phyloP scores from a whole-genome alignment of 53 echinoderm and acorn worm genomes.

The Henricia sp. region DNA sequence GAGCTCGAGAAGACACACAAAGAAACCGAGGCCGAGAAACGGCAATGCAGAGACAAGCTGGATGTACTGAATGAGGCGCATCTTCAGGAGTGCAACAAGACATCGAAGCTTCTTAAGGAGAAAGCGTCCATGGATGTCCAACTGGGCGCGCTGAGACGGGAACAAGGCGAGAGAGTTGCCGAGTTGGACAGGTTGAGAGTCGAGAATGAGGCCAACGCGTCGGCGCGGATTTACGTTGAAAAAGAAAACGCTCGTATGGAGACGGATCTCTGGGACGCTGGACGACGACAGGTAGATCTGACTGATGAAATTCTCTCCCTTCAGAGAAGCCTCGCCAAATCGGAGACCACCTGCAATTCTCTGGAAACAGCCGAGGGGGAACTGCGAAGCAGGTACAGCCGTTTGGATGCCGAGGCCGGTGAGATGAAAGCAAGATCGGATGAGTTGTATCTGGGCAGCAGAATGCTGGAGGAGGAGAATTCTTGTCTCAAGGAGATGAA shows the following conservation, averaged over 20 bases:
- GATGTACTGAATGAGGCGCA: conserved; percentile 66
- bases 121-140: conserved; percentile 72
- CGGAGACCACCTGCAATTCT: conserved; percentile 60
- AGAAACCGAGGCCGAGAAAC: conserved; percentile 54
- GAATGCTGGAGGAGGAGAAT: conserved; percentile 49
- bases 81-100: conserved; percentile 68
- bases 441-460: conserved; percentile 56
- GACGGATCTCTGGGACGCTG: conserved; percentile 46
- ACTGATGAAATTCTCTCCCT: conserved; percentile 57
- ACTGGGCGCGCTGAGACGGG: conserved; percentile 58
- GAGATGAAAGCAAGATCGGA: conserved; percentile 44
- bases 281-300: conserved; percentile 34
- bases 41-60: conserved; percentile 60
- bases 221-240: conserved; percentile 64
- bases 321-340: conserved; percentile 32
- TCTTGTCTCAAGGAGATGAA: conserved; percentile 48
- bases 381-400: conserved; percentile 50
- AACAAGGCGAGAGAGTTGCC: conserved; percentile 54
- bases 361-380: conserved; percentile 62
- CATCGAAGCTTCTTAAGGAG: conserved; percentile 66
- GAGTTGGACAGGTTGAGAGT: conserved; percentile 70
- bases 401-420: conserved; percentile 54
- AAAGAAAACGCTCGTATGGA: conserved; percentile 49
- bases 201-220: conserved; percentile 70
- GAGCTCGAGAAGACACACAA: conserved; percentile 66